phyloP scores from a whole-genome alignment of 2,113 vertebrate species.

The Lepus europaeus region DNA sequence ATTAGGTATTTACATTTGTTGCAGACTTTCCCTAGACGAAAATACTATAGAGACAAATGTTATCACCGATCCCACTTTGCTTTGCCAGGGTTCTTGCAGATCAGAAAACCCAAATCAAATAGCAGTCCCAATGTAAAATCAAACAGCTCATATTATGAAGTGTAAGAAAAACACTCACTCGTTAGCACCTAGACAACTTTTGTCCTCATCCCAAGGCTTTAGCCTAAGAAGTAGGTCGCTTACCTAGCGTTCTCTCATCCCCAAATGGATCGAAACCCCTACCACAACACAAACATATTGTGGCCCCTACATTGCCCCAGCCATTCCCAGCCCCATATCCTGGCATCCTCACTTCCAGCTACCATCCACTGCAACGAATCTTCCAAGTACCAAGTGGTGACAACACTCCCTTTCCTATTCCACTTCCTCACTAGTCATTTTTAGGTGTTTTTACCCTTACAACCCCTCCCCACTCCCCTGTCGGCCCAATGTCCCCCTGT shows the following conservation, averaged over 20 bases:
- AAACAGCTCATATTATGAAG: accelerated
- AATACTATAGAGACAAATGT: background rate
- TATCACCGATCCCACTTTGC: background rate
- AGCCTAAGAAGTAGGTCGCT: background rate
- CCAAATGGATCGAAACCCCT: background rate
- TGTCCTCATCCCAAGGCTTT: background rate
- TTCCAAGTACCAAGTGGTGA: background rate
- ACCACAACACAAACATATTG: background rate
- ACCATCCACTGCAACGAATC: background rate
- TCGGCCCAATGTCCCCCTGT: background rate
- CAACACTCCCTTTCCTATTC: accelerated
- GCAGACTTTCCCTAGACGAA: background rate
- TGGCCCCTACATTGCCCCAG: background rate
- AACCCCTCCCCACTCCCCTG: background rate
- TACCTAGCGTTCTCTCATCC: background rate
- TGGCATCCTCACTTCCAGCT: background rate
- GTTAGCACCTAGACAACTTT: background rate
- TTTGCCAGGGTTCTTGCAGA: background rate
- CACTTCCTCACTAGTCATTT: too few species aligned
- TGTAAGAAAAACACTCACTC: background rate
- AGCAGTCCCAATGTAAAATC: background rate
- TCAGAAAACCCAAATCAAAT: background rate
- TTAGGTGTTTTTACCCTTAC: too few species aligned
- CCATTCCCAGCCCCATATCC: background rate
- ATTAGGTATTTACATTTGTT: conserved; percentile 15